Percentiles rank a stretch among this genome's conserved stretches.
phyloP scores from a whole-genome alignment of 1,140 invertebrate genomes.

The Propsilocerus akamusi region DNA sequence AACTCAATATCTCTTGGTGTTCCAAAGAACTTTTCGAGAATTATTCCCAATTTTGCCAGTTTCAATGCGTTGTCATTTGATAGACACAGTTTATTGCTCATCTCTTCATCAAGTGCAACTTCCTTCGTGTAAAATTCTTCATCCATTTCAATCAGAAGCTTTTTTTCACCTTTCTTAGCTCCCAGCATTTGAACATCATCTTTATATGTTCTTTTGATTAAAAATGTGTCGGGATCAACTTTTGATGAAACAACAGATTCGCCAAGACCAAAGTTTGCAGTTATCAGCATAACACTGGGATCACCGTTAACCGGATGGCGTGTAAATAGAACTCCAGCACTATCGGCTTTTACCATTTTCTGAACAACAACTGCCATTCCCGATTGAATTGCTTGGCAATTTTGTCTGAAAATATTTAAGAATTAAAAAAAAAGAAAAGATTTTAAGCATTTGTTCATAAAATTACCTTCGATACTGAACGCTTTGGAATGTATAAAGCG shows the following conservation, averaged over 20 bases:
- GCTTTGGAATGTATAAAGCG: constrained; percentile 53
- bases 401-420: constrained; percentile 26
- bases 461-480: constrained; percentile 50
- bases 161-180: constrained; percentile 35
- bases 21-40: constrained; percentile 42
- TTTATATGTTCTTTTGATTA: constrained; percentile 29
- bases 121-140: constrained; percentile 18
- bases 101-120: constrained; percentile 20
- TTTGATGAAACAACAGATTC: constrained; percentile 61
- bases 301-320: constrained; percentile 49
- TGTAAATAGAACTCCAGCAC: constrained; percentile 66
- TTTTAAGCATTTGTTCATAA: too few species aligned
- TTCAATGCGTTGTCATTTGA: constrained; percentile 26
- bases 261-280: constrained; percentile 63
- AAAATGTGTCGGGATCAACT: constrained; percentile 53
- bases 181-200: constrained; percentile 26
- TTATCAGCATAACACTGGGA: constrained; percentile 44
- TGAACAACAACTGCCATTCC: constrained; percentile 70
- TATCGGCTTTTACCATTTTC: constrained; percentile 45
- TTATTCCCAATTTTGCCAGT: constrained; percentile 32
- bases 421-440: too few species aligned
- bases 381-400: constrained; percentile 40
- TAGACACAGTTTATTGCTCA: constrained; percentile 28
- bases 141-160: constrained; percentile 26
- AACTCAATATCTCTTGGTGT: constrained; percentile 58